Evolutionary conservation across 1,140 invertebrate genomes (phyloP), one percentile per base, ranked within the genome.

Genomic region (Sipha flava): DNA sequence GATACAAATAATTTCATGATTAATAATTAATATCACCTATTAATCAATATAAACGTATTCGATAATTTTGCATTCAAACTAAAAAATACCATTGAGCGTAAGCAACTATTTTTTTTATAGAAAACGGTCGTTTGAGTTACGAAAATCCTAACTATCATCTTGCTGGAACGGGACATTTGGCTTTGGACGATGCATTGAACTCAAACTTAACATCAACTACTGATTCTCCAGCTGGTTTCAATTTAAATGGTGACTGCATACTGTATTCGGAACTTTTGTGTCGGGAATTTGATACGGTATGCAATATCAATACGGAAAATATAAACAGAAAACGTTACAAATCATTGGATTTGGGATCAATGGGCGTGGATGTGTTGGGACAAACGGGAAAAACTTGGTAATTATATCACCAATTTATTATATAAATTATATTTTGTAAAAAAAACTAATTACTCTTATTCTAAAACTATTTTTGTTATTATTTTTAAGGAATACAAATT

Each of bases 121-220:
- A 94, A 87, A 94, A 94, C 88, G 92, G 92, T 83, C 89, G 94
- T 62, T 87, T 94, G 82, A 94, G 93, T 82, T 94, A 94, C 86
- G 92, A 94, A 86, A 95, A 94, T 86, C 93, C 93, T 10, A 94
- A 94, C 86, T 95, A 94, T 85, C 92, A 93, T 83, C 87, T 94
- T 85, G 91, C 92, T 83, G 90, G 91, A 62, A 89, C 91, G 34
- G 88, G 91, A 2, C 47, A 77, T 16, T 57, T 77, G 43, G 73
- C 73, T 6, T 86, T 93, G 81, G 92, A 93, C 85, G 92, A 93
- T 84, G 91, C 91, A 59, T 87, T 93, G 81, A 93, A 94, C 86
- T 92, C 91, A 81, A 81, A 80, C 40, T 7, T 73, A 45, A 62
- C 80, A 18, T 70, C 66, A 18, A 82, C 81, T 81, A 82, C 47